Evolutionary conservation across 2,888 invertebrate species (phyloP).

Genomic region (Drosophila lacicola): DNA sequence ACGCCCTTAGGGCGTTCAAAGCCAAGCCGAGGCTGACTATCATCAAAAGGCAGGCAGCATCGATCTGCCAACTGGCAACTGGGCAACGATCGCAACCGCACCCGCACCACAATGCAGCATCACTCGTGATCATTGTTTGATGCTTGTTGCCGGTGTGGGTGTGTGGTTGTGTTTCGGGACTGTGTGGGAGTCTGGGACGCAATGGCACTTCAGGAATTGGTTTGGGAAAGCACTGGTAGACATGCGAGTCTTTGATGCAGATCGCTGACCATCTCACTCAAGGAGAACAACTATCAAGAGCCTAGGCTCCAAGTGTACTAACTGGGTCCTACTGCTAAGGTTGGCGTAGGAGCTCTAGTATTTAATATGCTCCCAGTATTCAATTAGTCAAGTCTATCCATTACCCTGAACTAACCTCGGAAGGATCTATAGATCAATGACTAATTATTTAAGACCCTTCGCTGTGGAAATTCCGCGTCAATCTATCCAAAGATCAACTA

Average conservation of each 20-base stretch:
- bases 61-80: conserved; percentile 58
- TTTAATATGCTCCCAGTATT: no score
- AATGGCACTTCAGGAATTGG: conserved; percentile 8
- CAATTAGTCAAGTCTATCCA: no score
- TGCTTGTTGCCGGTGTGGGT: conserved; percentile 43
- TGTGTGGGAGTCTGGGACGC: conserved; percentile 37
- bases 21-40: conserved; percentile 63
- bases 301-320: neutral
- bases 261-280: neutral
- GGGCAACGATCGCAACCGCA: conserved; percentile 48
- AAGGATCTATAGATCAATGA: no score
- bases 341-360: neutral
- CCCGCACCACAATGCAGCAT: conserved; percentile 37
- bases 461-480: no score
- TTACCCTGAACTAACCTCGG: no score
- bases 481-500: no score
- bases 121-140: conserved; percentile 67
- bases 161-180: conserved; percentile 21
- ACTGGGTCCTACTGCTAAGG: no score
- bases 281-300: no score
- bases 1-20: conserved; percentile 62
- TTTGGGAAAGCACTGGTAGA: conserved; percentile 12
- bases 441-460: no score
- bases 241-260: conserved; percentile 10
- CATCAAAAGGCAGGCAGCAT: conserved; percentile 70